Evolutionary conservation across 2,113 vertebrate genomes (phyloP), one percentile per base, ranked within the genome.

Genomic region (Rhinopomastus cyanomelas): DNA sequence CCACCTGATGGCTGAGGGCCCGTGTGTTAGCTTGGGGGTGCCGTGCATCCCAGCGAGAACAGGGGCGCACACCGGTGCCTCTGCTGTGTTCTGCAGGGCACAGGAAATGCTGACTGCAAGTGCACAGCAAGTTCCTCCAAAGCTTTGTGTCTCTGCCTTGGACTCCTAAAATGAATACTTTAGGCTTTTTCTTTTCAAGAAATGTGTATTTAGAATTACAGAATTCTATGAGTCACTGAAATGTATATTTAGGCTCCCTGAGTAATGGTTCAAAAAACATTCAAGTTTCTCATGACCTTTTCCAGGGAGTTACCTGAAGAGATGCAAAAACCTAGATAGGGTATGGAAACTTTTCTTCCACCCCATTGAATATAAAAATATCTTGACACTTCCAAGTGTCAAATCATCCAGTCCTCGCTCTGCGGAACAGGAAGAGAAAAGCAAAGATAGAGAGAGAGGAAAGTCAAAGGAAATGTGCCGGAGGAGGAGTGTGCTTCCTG

Each of bases 1-100:
- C 94, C 95, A 90, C 89, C 93, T 93, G 72, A 92, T 91, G 94
- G 88, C 78, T 48, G 69, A 83, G 88, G 51, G 25, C 51, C 57
- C 7, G 4, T 87, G 61, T 79, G 65, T 81, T 65, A 48, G 27
- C 27, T 51, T 53, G 48, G 39, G 57, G 44, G 30, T 75, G 36
- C 9, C 64, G 34, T 27, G 9, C 42, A 23, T 86, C 27, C 59
- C 36, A 42, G 76, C 69, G 3, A n/a, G 60, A 62, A 52, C 37
- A 57, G 44, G 30, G 17, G 6, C 5, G 2, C 51, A 23, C 30
- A 25, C 11, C 48, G 60, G 30, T 85, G 79, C 48, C 30, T 3
- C 77, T 85, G 61, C 52, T 82, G 13, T 69, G 78, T 87, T 46
- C 76, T 71, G 18, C 3, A 3, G 30, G 51, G 46, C 44, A 60